A percentile compares a stretch with the other conserved stretches of the same genome.
These are phyloP conservation scores for Coracopsis vasa DNA, from an alignment of 2,113 vertebrate species.

Conservation along the genomic window DNA sequence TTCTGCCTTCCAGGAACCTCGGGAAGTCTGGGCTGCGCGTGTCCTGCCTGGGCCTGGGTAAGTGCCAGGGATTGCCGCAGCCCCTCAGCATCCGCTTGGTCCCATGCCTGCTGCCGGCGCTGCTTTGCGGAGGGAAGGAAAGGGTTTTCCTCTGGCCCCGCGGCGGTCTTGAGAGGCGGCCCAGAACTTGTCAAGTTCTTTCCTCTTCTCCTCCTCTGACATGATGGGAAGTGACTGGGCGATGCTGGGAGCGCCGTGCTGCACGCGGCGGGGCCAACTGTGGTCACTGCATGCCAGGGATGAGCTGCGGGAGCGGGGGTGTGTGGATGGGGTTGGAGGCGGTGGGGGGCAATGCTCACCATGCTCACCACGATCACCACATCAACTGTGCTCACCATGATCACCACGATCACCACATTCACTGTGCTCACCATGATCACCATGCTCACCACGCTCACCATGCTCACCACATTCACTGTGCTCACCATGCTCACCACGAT, in stretches of 20 bases:
- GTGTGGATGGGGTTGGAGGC: background rate
- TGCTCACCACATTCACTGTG: too few species aligned
- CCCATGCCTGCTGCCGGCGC: rapidly evolving
- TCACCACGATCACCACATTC: background rate
- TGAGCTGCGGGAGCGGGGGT: background rate
- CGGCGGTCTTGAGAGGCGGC: background rate
- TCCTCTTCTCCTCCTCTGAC: background rate
- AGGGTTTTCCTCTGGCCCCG: background rate
- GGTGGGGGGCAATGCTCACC: rapidly evolving
- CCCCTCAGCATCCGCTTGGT: background rate
- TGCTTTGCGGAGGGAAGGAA: slow-evolving; percentile 5
- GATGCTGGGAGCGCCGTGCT: background rate
- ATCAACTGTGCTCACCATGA: background rate
- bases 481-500: background rate
- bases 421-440: background rate
- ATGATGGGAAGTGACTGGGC: background rate
- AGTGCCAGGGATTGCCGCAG: slow-evolving; percentile 53
- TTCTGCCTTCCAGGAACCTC: slow-evolving; percentile 88
- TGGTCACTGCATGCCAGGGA: background rate
- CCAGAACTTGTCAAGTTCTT: slow-evolving; percentile 25
- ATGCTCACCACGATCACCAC: background rate
- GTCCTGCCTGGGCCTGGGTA: slow-evolving; percentile 97
- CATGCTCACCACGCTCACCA: too few species aligned
- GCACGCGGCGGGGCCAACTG: background rate
- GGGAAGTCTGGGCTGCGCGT: slow-evolving; percentile 96